phyloP scores from a whole-genome alignment of 2,797 vertebrate species.

The Pygocentrus nattereri region DNA sequence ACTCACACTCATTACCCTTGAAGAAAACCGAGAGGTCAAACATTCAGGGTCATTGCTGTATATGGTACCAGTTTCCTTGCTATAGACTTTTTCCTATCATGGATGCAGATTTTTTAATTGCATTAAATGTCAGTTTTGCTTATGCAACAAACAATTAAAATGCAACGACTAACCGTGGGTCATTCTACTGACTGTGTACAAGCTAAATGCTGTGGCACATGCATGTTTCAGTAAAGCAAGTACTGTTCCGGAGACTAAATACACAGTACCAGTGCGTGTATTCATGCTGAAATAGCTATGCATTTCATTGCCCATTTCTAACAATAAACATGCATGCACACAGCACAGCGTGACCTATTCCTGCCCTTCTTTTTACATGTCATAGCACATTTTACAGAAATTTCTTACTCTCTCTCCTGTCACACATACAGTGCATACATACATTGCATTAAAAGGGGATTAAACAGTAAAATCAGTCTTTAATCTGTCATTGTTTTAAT shows the following conservation, averaged over 20 bases:
- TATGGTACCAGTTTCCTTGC: neutral
- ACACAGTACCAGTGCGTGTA: neutral
- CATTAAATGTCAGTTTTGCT: neutral
- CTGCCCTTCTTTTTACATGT: constrained; percentile 17
- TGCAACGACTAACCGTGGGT: neutral
- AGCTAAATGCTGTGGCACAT: neutral
- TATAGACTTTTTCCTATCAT: neutral
- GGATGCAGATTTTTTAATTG: neutral
- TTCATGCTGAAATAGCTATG: neutral
- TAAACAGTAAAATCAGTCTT: neutral
- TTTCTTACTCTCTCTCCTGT: neutral
- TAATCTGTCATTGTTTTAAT: constrained; percentile 3
- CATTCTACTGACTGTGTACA: neutral
- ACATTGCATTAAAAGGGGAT: neutral
- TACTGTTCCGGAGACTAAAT: neutral
- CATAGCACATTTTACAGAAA: neutral
- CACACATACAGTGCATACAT: neutral
- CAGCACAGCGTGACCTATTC: neutral
- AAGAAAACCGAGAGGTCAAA: neutral
- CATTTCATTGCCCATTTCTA: neutral
- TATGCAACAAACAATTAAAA: neutral
- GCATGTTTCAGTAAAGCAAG: neutral
- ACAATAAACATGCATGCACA: constrained; percentile 35
- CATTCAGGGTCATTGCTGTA: constrained; percentile 31
- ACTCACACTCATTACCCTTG: neutral